Evolutionary conservation across 2,888 invertebrate genomes (phyloP).

Genomic region (Adelphocoris suturalis): DNA sequence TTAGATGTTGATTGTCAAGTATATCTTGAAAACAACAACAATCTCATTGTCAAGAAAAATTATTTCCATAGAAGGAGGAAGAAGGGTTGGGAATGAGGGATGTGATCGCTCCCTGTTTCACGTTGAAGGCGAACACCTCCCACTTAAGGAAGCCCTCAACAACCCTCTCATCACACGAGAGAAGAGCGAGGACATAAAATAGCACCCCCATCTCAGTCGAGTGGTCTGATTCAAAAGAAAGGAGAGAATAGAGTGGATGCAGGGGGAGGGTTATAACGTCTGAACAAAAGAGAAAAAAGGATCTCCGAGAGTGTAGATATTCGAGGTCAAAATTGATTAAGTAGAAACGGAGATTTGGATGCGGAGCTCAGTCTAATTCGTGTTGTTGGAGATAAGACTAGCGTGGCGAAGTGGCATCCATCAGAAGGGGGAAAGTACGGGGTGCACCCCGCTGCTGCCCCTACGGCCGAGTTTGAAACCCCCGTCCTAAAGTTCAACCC

Average conservation of each 20-base stretch:
- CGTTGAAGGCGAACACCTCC: background rate
- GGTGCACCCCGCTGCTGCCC: slow-evolving; percentile 20
- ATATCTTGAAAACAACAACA: no score
- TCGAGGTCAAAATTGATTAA: slow-evolving; percentile 69
- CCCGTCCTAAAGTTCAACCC: slow-evolving; percentile 60
- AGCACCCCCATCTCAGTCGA: background rate
- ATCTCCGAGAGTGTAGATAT: slow-evolving; percentile 8
- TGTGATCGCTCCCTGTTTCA: background rate
- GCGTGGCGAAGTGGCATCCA: slow-evolving; percentile 71
- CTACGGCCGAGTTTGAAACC: slow-evolving; percentile 45
- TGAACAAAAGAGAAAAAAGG: background rate
- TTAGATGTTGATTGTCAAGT: no score
- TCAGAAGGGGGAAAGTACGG: slow-evolving; percentile 62
- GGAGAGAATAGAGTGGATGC: background rate
- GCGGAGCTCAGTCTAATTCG: slow-evolving; percentile 70
- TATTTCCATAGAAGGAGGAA: no score
- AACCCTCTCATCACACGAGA: background rate
- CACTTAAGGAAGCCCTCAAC: background rate
- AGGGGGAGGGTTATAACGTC: background rate
- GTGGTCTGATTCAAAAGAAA: background rate
- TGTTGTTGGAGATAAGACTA: slow-evolving; percentile 69
- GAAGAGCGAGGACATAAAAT: background rate
- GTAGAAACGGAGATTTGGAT: slow-evolving; percentile 68
- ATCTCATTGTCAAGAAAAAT: no score
- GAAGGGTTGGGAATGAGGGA: no score